Evolutionary conservation across 1,140 invertebrate genomes (phyloP), one percentile per base, ranked within the genome.

Genomic region (Tenebrio molitor): DNA sequence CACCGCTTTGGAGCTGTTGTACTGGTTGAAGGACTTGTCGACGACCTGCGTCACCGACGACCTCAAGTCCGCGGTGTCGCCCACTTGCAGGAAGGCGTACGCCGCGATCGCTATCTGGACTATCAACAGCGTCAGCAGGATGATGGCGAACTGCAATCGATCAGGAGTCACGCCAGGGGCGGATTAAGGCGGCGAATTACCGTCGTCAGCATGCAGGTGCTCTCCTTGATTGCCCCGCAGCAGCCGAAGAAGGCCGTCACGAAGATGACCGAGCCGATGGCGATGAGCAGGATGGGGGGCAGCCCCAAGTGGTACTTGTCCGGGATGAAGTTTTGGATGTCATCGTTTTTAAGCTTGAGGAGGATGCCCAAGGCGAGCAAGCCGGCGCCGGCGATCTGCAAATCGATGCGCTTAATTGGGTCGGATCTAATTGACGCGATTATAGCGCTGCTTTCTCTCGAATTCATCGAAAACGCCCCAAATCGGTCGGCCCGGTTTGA

Each of bases 161-260:
- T 14, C n/a, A n/a, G 23, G 1, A 23, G 23, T 29, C n/a, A 12
- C 21, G 10, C 2, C 2, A 12, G 12, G 12, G 6, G 2, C 36
- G 12, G 12, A 4, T 10, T 4, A 33, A 7, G 6, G 36, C n/a
- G 50, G 21, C 16, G 71, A 74, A 80, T 86, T 86, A 92, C 91
- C 78, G 89, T 91, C 34, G 93, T 84, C 16, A 93, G 89, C 88
- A 95, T 90, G 78, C 91, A 92, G 75, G 92, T 90, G 80, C 90
- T 94, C 81, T 95, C 93, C 78, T 89, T 90, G 36, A 91, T 85
- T 0, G 93, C 93, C 21, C 94, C 94, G 83, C 93, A 95, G 83
- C 94, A 96, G 72, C 94, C 94, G 74, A 94, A 92, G 83, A 94
- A 94, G 0, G 93, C 88, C 41, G 95, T 91, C 53, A 95, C 79